Percentiles rank a stretch among this genome's conserved stretches.
Conservation (phyloP, 2,888 invertebrate genomes). For the Gymnoscelis rufifasciata region DNA sequence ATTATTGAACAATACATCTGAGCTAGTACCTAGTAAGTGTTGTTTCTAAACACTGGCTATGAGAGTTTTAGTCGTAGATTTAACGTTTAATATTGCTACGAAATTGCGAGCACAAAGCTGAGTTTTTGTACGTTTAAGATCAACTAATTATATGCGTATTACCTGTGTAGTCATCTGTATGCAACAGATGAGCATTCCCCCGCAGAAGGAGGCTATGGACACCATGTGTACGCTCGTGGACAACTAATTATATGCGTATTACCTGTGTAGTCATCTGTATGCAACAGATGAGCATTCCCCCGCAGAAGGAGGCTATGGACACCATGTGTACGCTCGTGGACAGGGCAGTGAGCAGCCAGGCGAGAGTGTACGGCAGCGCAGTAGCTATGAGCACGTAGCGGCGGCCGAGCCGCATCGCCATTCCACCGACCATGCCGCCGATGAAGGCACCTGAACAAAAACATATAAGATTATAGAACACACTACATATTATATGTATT, state of each 20-base stretch:
- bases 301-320: constrained; percentile 88
- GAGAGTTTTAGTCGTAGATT: too few relatives aligned
- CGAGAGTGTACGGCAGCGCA: constrained; percentile 84
- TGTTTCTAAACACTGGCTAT: too few relatives aligned
- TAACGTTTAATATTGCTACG: too few relatives aligned
- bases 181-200: constrained; percentile 87
- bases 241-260: constrained; percentile 47
- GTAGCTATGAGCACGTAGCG: constrained; percentile 83
- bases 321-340: constrained; percentile 86
- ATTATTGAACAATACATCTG: too few relatives aligned
- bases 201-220: constrained; percentile 88
- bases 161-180: constrained; percentile 87
- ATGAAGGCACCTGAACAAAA: constrained; percentile 83
- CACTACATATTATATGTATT: too few relatives aligned
- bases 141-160: too few relatives aligned
- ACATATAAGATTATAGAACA: not conserved
- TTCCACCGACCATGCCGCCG: constrained; percentile 88
- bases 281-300: constrained; percentile 87
- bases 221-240: constrained; percentile 86
- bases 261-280: constrained; percentile 87
- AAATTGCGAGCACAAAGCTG: too few relatives aligned
- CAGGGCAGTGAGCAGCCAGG: constrained; percentile 88
- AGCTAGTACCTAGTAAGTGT: too few relatives aligned
- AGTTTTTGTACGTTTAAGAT: too few relatives aligned
- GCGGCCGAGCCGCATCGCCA: constrained; percentile 86